A percentile compares a stretch with the other conserved stretches of the same genome.
Evolutionary conservation across 2,797 vertebrate genomes (phyloP).

Genomic region (Typhlichthys eigenmanni): DNA sequence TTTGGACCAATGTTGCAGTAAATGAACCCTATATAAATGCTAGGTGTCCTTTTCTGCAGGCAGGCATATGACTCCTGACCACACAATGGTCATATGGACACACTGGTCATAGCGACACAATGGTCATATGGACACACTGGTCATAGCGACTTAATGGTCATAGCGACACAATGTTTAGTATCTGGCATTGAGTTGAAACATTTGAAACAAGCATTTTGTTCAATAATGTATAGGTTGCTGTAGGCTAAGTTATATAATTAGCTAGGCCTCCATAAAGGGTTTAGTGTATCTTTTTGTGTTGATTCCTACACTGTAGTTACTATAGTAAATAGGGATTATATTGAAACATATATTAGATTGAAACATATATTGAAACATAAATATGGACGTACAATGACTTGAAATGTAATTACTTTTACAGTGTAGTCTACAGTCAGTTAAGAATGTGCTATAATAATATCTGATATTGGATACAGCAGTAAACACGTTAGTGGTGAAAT

Average conservation of each 20-base stretch:
- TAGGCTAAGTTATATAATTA: background rate
- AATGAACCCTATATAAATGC: constrained; percentile 5
- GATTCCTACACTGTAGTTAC: no score
- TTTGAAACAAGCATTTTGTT: background rate
- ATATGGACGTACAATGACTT: no score
- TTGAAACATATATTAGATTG: background rate
- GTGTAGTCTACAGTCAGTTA: background rate
- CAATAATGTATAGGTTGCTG: background rate
- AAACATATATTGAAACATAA: background rate
- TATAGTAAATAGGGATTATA: no score
- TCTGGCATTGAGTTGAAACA: background rate
- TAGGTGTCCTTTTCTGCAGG: constrained; percentile 4
- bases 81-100: background rate
- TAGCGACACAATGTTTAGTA: background rate
- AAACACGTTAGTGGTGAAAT: constrained; percentile 27
- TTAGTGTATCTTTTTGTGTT: no score
- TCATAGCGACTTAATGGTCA: background rate
- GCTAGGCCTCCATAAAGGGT: no score
- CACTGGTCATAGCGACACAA: no score
- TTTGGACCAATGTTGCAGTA: constrained; percentile 19
- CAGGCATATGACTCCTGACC: background rate
- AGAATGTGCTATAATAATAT: background rate
- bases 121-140: no score
- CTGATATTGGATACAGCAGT: background rate
- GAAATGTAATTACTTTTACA: background rate